Base-by-base conservation (phyloP, 2,113 vertebrate genomes). In the Onychostruthus taczanowskii region DNA sequence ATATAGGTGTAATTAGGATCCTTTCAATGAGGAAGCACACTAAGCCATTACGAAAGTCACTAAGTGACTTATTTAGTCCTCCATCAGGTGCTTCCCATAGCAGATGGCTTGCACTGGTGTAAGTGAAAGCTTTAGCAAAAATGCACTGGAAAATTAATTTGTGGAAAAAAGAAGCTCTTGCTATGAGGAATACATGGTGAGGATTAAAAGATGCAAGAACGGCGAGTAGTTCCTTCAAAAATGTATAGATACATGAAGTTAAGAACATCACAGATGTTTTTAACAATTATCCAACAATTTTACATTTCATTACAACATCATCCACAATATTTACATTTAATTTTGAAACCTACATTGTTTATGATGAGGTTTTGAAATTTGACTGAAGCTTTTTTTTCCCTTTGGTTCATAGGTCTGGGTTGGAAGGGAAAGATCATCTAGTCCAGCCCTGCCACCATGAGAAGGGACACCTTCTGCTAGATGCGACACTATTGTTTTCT, bases 41-140 rank as follows among this genome's bases (percentile, higher is more conserved):
- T 55, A 68, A 68, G 21, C 49, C 74, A 49, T 50, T 86, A 46
- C 11, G 30, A 10, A 89, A 56, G 59, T 47, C 41, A 62, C 47
- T 59, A 75, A 74, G 37, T 30, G 89, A 43, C 52, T 41, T 41
- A 41, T 79, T 49, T 72, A 78, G 26, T 75, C 23, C n/a, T 82
- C 44, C 44, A 79, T 55, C 30, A 67, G 47, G 75, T 59, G 23
- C 43, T 67, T 72, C 78, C 20, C 58, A 64, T 12, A 8, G 39
- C 63, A 87, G 44, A 47, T 72, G 31, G 28, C 33, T 70, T 59
- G 23, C 5, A 46, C 3, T 2, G 13, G 17, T 24, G 1, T 26
- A 84, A 79, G 22, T 11, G 35, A 81, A 88, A 84, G 49, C 26
- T 72, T 79, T 46, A 82, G 30, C 30, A 89, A 89, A 95, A 93